A percentile compares a stretch with the other conserved stretches of the same genome.
These are phyloP conservation scores for Gouania willdenowi DNA, from an alignment of 2,797 vertebrate genomes.

Conservation along the genomic window DNA sequence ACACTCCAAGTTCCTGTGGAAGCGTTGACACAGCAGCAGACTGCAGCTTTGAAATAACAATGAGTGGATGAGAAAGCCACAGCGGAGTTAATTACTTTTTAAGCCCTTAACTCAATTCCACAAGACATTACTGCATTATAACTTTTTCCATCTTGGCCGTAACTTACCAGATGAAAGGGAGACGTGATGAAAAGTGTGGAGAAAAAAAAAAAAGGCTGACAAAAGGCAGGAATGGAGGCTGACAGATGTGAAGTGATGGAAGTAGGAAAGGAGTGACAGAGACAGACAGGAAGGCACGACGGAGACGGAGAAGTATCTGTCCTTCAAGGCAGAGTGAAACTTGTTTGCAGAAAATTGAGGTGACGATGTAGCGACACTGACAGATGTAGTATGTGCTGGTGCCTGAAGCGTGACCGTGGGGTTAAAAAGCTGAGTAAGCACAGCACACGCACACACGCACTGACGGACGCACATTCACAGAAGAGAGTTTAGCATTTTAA, in stretches of 20 bases:
- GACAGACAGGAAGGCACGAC: slow-evolving; percentile 28
- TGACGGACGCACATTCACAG: not conserved
- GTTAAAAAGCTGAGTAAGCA: slow-evolving; percentile 41
- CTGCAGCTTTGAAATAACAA: slow-evolving; percentile 6
- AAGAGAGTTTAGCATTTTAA: slow-evolving; percentile 12
- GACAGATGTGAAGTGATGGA: slow-evolving; percentile 43
- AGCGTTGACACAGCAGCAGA: not conserved
- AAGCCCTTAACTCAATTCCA: slow-evolving; percentile 19
- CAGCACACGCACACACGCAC: slow-evolving; percentile 9
- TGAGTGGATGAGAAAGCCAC: slow-evolving; percentile 23
- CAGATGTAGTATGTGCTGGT: slow-evolving; percentile 60
- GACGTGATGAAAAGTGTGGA: slow-evolving; percentile 26
- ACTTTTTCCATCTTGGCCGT: not conserved
- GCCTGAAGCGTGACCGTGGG: slow-evolving; percentile 65
- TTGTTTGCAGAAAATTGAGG: slow-evolving; percentile 63
- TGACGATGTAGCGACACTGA: slow-evolving; percentile 60
- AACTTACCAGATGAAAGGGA: slow-evolving; percentile 10
- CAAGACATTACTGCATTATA: slow-evolving; percentile 12
- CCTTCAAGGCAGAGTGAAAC: slow-evolving; percentile 58
- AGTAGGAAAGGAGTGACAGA: slow-evolving; percentile 41
- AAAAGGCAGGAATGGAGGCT: slow-evolving; percentile 34
- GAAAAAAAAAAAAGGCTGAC: slow-evolving; percentile 48
- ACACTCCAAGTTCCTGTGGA: not conserved
- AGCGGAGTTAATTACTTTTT: slow-evolving; percentile 21
- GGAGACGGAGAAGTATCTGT: slow-evolving; percentile 35